Evolutionary conservation across 2,113 vertebrate genomes (phyloP).

Genomic region (Marmota monax): DNA sequence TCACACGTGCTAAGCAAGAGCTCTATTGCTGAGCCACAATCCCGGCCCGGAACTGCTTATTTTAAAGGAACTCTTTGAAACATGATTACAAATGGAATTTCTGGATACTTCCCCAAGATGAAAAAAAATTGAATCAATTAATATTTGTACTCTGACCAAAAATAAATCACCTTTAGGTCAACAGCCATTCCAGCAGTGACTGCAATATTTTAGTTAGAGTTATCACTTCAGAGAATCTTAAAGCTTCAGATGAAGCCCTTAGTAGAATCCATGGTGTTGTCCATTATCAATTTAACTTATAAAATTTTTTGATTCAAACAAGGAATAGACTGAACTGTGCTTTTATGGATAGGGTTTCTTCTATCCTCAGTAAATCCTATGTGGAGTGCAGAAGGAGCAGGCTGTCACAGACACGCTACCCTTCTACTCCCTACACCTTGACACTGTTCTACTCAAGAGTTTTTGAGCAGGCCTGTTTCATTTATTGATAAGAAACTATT

Average conservation of each 20-base stretch:
- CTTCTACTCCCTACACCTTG: background rate
- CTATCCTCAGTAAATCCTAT: background rate
- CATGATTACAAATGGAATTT: background rate
- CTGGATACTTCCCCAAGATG: background rate
- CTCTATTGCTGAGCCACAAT: too few relatives aligned
- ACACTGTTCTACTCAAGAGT: background rate
- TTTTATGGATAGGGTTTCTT: background rate
- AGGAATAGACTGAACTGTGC: background rate
- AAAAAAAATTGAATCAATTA: background rate
- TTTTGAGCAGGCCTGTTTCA: background rate
- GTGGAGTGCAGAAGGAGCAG: background rate
- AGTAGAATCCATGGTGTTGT: background rate
- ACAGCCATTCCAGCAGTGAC: background rate
- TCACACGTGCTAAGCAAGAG: too few relatives aligned
- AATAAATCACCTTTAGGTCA: background rate
- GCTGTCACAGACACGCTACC: background rate
- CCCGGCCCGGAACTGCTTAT: background rate
- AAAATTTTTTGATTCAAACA: background rate
- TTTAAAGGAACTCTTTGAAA: background rate
- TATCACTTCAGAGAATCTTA: background rate
- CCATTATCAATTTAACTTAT: background rate
- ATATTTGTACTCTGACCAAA: background rate
- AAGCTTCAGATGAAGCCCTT: background rate
- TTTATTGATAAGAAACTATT: background rate
- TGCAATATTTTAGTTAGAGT: background rate